These are phyloP conservation scores for Tigriopus californicus DNA, from an alignment of 2,888 invertebrate species.

Conservation along the genomic window DNA sequence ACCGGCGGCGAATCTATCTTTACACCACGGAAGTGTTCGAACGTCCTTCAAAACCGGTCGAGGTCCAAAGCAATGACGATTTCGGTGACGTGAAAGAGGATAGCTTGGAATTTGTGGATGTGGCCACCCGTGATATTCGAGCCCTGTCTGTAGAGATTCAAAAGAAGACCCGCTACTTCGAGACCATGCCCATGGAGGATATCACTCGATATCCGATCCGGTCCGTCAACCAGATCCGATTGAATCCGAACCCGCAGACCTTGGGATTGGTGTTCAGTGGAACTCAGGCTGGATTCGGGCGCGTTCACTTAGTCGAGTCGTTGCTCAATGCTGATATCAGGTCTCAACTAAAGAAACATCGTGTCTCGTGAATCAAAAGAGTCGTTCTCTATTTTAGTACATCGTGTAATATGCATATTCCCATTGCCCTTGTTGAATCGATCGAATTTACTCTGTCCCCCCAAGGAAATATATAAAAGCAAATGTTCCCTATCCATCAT, in stretches of 20 bases:
- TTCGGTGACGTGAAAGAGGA: not conserved
- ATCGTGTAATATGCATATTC: too few species aligned
- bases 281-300: not conserved
- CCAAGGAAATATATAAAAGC: too few species aligned
- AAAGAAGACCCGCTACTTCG: not conserved
- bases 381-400: too few species aligned
- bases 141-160: not conserved
- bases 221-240: not conserved
- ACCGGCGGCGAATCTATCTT: not conserved
- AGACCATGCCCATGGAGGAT: not conserved
- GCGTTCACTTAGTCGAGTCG: not conserved
- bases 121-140: not conserved
- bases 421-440: too few species aligned
- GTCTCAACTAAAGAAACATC: too few species aligned
- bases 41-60: too few species aligned
- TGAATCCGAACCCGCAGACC: conserved; percentile 1
- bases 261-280: not conserved
- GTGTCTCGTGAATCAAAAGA: too few species aligned
- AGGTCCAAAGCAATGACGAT: too few species aligned
- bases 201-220: conserved; percentile 3
- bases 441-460: too few species aligned
- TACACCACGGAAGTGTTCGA: not conserved
- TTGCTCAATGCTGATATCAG: not conserved
- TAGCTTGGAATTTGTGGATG: not conserved
- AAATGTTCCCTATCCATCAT: too few species aligned